Percentiles rank a stretch among this genome's conserved stretches.
These are phyloP conservation scores for Paguma larvata DNA, from an alignment of 2,797 vertebrate genomes.

Conservation along the genomic window DNA sequence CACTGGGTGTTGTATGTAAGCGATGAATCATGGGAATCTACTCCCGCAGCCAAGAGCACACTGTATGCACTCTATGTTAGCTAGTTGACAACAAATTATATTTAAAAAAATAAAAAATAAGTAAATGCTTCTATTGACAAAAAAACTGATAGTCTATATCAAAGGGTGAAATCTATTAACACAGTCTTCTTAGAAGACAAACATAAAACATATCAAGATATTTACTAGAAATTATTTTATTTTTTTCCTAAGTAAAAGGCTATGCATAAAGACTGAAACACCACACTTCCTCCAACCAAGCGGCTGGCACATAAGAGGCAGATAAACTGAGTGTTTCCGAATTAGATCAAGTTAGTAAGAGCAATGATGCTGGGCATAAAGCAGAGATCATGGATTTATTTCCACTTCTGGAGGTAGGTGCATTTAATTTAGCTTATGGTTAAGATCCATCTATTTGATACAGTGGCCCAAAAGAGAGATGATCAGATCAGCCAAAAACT, in stretches of 20 bases:
- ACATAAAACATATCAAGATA: background rate
- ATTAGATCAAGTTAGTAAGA: background rate
- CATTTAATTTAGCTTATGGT: background rate
- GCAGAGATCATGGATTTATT: background rate
- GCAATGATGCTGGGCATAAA: background rate
- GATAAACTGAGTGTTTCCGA: background rate
- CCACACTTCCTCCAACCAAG: background rate
- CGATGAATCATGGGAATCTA: too few species aligned
- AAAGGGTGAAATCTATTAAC: background rate
- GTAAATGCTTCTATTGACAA: background rate
- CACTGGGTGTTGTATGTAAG: too few species aligned
- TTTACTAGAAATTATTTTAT: slow-evolving; percentile 56
- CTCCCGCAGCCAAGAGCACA: too few species aligned
- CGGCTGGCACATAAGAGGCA: background rate
- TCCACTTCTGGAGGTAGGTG: background rate
- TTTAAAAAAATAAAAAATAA: too few species aligned
- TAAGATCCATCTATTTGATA: background rate
- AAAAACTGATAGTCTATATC: background rate
- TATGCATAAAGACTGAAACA: background rate
- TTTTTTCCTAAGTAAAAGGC: background rate
- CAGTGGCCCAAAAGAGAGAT: background rate
- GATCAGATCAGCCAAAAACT: background rate
- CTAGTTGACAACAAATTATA: too few species aligned
- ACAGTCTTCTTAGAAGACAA: background rate
- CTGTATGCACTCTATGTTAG: too few species aligned